Conservation (phyloP, 2,113 vertebrate species). For the Mus musculus region GRCm39 chr1:120987501-120988000, state of each 20-base stretch:
- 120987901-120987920: too few relatives aligned
- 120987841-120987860: background rate
- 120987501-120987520: background rate
- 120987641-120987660: background rate
- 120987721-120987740: background rate
- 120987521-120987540: background rate
- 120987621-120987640: background rate
- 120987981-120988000: background rate
- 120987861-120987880: background rate
- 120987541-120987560: background rate
- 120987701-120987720: background rate
- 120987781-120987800: background rate
- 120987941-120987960: background rate
- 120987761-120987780: background rate
- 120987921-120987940: background rate
- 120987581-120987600: background rate
- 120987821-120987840: background rate
- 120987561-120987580: background rate
- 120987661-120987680: background rate
- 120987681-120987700: background rate
- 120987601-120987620: background rate
- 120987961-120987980: background rate
- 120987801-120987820: too few relatives aligned
- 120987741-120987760: too few relatives aligned
- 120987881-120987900: background rate